Percentiles rank a stretch among this genome's conserved stretches.
Evolutionary conservation across 2,888 invertebrate genomes (phyloP).

Genomic region (Drosophila falleni): DNA sequence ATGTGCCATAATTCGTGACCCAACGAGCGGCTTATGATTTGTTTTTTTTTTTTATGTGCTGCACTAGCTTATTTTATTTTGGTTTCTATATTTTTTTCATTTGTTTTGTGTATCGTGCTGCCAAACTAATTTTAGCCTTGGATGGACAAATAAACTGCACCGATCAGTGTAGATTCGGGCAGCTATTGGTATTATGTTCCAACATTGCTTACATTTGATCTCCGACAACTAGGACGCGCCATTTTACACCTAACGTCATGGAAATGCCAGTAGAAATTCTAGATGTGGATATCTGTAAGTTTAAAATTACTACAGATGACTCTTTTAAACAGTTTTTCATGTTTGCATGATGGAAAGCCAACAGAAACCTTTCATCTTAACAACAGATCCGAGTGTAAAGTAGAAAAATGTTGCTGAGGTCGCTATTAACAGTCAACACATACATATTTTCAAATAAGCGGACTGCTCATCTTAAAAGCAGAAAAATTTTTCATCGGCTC

Average conservation of each 20-base stretch:
- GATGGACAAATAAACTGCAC: constrained; percentile 42
- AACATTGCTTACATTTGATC: constrained; percentile 5
- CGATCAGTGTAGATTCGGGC: constrained; percentile 13
- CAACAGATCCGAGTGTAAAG: not conserved
- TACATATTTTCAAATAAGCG: no score
- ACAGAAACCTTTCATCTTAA: not conserved
- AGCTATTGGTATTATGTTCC: constrained; percentile 31
- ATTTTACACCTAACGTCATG: constrained; percentile 38
- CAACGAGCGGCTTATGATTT: constrained; percentile 22
- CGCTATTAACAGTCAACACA: no score
- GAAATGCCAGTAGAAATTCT: constrained; percentile 45
- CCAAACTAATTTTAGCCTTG: constrained; percentile 53
- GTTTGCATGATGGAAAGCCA: not conserved
- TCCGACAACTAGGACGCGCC: not conserved
- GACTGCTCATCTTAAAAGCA: no score
- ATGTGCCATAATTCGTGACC: constrained; percentile 10
- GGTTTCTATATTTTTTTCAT: constrained; percentile 16
- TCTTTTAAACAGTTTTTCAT: not conserved
- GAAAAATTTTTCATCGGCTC: no score
- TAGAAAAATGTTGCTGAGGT: not conserved
- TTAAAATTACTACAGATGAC: not conserved
- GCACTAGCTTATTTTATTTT: constrained; percentile 12
- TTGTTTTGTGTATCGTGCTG: constrained; percentile 18
- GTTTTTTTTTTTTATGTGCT: not conserved
- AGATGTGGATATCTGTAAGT: constrained; percentile 55